These are phyloP conservation scores for Tupaia chinensis DNA, from an alignment of 2,113 vertebrate species.

Conservation along the genomic window DNA sequence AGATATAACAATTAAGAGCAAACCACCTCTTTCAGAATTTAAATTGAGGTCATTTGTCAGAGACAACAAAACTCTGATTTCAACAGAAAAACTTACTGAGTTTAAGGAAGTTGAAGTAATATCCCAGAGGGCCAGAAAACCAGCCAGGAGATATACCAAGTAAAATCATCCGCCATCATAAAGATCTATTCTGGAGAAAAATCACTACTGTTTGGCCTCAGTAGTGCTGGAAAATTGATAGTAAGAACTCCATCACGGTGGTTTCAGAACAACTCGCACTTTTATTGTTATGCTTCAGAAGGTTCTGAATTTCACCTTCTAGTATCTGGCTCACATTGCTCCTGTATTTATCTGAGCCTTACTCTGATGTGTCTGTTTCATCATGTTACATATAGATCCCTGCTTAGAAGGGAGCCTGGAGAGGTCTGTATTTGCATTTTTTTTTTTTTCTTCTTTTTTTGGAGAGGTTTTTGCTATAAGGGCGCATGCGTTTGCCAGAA, in stretches of 20 bases:
- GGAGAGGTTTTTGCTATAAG: too few species aligned
- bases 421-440: not conserved
- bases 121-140: not conserved
- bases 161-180: not conserved
- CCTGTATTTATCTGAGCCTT: not conserved
- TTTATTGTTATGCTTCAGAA: not conserved
- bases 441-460: too few species aligned
- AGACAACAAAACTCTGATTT: not conserved
- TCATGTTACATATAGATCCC: too few species aligned
- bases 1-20: not conserved
- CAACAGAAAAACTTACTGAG: not conserved
- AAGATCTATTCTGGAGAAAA: not conserved
- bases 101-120: not conserved
- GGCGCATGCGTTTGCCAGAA: too few species aligned
- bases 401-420: not conserved
- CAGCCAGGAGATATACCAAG: accelerated
- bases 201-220: not conserved
- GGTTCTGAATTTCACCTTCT: not conserved
- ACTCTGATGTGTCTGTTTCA: not conserved
- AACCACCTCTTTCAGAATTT: not conserved
- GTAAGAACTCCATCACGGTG: not conserved
- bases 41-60: not conserved
- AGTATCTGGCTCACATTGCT: not conserved
- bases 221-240: not conserved
- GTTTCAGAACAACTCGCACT: not conserved